These are phyloP conservation scores for Dromococcyx pavoninus DNA, from an alignment of 2,797 vertebrate species.

Conservation along the genomic window DNA sequence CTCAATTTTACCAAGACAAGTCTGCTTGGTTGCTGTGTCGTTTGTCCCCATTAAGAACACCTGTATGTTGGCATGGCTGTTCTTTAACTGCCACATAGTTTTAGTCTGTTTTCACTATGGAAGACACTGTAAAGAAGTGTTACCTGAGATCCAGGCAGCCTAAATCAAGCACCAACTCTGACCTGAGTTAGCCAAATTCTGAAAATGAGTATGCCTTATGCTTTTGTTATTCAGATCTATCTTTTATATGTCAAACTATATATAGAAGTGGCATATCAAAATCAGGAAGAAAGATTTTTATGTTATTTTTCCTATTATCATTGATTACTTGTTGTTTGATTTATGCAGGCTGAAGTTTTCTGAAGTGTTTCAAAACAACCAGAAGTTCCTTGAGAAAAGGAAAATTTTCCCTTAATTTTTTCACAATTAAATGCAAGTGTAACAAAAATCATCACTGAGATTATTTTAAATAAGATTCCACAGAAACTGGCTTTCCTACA, in stretches of 20 bases:
- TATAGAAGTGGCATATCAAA: background rate
- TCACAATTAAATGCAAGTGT: background rate
- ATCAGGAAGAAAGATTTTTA: background rate
- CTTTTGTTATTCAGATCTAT: background rate
- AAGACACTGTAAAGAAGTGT: background rate
- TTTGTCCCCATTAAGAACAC: background rate
- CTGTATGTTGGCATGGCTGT: background rate
- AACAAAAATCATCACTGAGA: background rate
- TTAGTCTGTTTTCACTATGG: background rate
- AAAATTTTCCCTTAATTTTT: background rate
- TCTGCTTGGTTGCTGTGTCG: background rate
- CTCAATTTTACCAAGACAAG: background rate
- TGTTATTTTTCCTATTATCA: background rate
- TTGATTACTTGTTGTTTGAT: background rate
- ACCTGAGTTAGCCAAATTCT: background rate
- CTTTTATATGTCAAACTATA: background rate
- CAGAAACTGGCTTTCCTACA: rapidly evolving
- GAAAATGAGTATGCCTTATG: background rate
- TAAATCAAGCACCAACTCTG: background rate
- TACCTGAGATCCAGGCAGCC: background rate
- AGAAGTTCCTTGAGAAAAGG: background rate
- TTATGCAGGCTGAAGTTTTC: background rate
- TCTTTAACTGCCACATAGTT: background rate
- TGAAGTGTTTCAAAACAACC: background rate
- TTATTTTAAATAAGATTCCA: background rate